phyloP scores from a whole-genome alignment of 2,797 vertebrate species.

The Melanotaenia pygmaea region DNA sequence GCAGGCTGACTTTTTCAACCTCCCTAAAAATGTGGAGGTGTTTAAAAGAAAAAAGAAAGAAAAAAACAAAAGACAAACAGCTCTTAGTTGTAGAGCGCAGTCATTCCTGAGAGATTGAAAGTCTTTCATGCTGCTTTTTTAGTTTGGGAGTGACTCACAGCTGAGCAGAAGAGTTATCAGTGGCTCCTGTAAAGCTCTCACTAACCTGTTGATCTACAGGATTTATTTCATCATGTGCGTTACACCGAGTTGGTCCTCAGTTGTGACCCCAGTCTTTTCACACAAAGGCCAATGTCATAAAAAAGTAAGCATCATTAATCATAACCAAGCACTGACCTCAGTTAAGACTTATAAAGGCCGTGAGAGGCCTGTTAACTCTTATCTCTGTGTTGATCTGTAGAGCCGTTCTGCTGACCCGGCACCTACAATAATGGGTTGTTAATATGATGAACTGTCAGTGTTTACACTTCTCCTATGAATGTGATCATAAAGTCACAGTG shows the following conservation, averaged over 20 bases:
- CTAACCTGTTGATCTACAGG: slow-evolving; percentile 4
- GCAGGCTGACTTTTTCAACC: slow-evolving; percentile 37
- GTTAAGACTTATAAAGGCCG: slow-evolving; percentile 73
- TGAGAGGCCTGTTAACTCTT: slow-evolving; percentile 48
- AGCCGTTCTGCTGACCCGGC: slow-evolving; percentile 33
- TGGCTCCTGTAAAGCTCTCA: neutral
- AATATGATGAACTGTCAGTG: slow-evolving; percentile 47
- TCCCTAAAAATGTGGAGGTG: slow-evolving; percentile 34
- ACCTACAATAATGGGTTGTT: slow-evolving; percentile 37
- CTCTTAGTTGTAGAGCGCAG: slow-evolving; percentile 6
- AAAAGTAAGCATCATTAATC: slow-evolving; percentile 52
- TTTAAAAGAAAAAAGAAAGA: neutral
- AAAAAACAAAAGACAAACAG: slow-evolving; percentile 21
- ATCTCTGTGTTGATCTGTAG: slow-evolving; percentile 42
- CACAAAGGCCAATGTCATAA: slow-evolving; percentile 16
- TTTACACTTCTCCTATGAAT: slow-evolving; percentile 30
- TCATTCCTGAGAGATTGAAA: slow-evolving; percentile 28
- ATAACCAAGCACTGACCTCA: slow-evolving; percentile 58
- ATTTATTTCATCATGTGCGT: slow-evolving; percentile 2
- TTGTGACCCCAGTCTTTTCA: slow-evolving; percentile 8
- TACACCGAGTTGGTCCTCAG: neutral
- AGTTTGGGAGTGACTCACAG: slow-evolving; percentile 10
- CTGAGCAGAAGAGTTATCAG: neutral
- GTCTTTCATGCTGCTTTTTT: slow-evolving; percentile 20
- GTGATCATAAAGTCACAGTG: neutral